These are phyloP conservation scores for Pyrochroa serraticornis DNA, from an alignment of 2,888 invertebrate genomes.

Conservation along the genomic window DNA sequence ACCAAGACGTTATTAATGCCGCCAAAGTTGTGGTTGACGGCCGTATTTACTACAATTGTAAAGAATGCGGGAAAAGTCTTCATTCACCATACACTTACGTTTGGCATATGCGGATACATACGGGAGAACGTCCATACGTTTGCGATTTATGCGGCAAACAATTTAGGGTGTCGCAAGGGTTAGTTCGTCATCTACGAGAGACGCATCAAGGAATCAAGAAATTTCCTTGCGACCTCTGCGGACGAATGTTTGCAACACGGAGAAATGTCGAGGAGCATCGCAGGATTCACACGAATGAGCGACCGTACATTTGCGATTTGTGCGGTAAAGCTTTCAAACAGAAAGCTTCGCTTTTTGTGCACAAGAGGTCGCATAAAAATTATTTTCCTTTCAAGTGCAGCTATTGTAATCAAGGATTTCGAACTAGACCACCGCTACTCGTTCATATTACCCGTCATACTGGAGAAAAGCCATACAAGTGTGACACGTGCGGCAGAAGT, in stretches of 20 bases:
- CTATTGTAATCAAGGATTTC: slow-evolving; percentile 67
- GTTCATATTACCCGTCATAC: slow-evolving; percentile 67
- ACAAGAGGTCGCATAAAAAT: slow-evolving; percentile 65
- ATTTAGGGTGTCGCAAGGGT: slow-evolving; percentile 69
- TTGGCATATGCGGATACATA: slow-evolving; percentile 69
- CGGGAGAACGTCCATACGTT: slow-evolving; percentile 69
- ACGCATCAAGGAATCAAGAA: slow-evolving; percentile 68
- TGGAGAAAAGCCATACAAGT: slow-evolving; percentile 67
- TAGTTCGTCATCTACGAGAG: slow-evolving; percentile 67
- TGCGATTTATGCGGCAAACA: slow-evolving; percentile 72
- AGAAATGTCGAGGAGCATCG: slow-evolving; percentile 67
- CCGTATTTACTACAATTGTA: slow-evolving; percentile 64
- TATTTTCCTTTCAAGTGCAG: slow-evolving; percentile 65
- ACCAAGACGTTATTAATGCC: slow-evolving; percentile 56
- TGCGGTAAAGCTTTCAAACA: slow-evolving; percentile 71
- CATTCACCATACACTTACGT: slow-evolving; percentile 68
- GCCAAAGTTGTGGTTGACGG: slow-evolving; percentile 60
- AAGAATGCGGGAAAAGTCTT: slow-evolving; percentile 64
- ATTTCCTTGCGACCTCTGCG: slow-evolving; percentile 64
- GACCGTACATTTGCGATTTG: slow-evolving; percentile 63
- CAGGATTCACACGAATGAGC: slow-evolving; percentile 66
- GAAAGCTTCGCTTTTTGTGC: slow-evolving; percentile 69
- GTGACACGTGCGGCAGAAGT: slow-evolving; percentile 63
- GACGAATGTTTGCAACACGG: slow-evolving; percentile 65
- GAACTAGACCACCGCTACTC: slow-evolving; percentile 63